These are phyloP conservation scores for Criorhina ranunculi DNA, from an alignment of 2,888 invertebrate species.

Conservation along the genomic window DNA sequence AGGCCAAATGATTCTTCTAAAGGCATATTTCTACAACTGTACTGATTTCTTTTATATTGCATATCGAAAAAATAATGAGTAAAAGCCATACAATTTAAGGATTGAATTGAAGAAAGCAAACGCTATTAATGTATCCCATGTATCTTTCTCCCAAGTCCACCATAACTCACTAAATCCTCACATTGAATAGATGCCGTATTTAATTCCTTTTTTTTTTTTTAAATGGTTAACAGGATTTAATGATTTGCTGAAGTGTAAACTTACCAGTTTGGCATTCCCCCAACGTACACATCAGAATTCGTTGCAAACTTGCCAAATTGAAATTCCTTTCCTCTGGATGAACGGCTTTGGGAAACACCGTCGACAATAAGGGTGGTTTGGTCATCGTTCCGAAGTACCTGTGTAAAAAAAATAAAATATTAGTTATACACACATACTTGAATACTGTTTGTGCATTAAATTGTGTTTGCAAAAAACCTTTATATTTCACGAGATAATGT, in stretches of 20 bases:
- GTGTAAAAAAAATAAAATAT: conserved; percentile 35
- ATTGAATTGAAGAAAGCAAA: too few species aligned
- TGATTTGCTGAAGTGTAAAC: conserved; percentile 80
- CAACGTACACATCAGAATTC: conserved; percentile 97
- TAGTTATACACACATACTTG: conserved; percentile 1
- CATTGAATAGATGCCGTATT: conserved; percentile 43
- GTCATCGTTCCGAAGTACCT: conserved; percentile 91
- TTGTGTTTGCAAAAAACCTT: conserved; percentile 43
- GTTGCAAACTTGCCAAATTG: conserved; percentile 93
- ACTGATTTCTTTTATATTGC: too few species aligned
- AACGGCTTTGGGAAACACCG: conserved; percentile 90
- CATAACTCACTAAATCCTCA: conserved; percentile 29
- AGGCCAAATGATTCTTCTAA: too few species aligned
- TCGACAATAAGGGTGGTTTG: conserved; percentile 95
- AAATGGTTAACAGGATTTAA: conserved; percentile 51
- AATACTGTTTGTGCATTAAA: conserved; percentile 49
- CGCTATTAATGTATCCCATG: neutral
- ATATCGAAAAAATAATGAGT: too few species aligned
- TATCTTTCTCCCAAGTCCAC: neutral
- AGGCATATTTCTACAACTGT: too few species aligned
- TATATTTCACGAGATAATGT: conserved; percentile 27
- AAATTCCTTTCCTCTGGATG: conserved; percentile 94
- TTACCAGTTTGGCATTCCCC: conserved; percentile 96
- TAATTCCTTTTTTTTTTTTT: conserved; percentile 18
- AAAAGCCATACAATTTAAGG: too few species aligned